Conservation (phyloP, 2,888 invertebrate species). For the Sesia apiformis region DNA sequence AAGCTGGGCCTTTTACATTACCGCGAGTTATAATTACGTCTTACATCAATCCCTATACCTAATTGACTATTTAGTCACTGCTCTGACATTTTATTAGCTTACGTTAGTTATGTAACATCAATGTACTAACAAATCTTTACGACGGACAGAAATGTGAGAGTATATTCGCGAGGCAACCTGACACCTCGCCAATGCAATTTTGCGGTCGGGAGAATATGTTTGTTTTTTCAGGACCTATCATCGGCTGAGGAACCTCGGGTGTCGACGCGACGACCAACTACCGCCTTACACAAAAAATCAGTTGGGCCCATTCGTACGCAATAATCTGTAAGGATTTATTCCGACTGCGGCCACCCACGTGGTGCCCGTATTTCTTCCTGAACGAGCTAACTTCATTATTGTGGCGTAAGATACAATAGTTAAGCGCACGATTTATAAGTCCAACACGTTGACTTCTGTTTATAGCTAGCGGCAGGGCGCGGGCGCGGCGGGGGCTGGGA, state of each 20-base stretch:
- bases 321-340: constrained; percentile 64
- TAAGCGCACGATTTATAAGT: constrained; percentile 74
- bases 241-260: constrained; percentile 39
- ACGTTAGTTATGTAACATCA: too few species aligned
- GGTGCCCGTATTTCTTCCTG: constrained; percentile 68
- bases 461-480: constrained; percentile 63
- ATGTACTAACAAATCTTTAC: too few species aligned
- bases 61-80: too few species aligned
- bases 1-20: too few species aligned
- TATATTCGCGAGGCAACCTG: constrained; percentile 16
- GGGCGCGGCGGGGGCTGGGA: constrained; percentile 61
- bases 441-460: constrained; percentile 75
- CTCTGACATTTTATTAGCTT: too few species aligned
- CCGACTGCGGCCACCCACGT: constrained; percentile 63
- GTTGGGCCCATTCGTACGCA: constrained; percentile 54
- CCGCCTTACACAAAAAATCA: constrained; percentile 55
- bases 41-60: too few species aligned
- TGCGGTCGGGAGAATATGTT: constrained; percentile 21
- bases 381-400: constrained; percentile 75
- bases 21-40: too few species aligned
- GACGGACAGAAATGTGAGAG: too few species aligned
- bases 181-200: constrained; percentile 22
- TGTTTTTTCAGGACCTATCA: constrained; percentile 66
- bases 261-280: constrained; percentile 36
- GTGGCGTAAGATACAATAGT: constrained; percentile 74